A percentile compares a stretch with the other conserved stretches of the same genome.
Conservation (phyloP, 1,140 invertebrate species). For the Rhizoglyphus robini region DNA sequence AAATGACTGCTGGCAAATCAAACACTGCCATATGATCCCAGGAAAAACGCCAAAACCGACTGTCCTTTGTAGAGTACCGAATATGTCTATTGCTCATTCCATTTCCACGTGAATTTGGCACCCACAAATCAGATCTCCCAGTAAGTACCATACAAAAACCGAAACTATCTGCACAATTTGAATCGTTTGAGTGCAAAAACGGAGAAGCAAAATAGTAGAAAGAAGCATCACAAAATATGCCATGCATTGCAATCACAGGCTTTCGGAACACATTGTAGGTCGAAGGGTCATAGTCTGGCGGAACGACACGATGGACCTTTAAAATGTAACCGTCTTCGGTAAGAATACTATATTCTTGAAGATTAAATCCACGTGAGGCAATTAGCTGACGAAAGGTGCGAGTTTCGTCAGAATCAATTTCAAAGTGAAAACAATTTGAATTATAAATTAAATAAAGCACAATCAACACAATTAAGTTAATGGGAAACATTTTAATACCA, state of each 20-base stretch:
- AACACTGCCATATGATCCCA: slow-evolving; percentile 32
- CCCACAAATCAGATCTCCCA: slow-evolving; percentile 31
- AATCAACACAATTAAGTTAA: no score
- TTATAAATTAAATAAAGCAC: no score
- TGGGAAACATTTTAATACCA: no score
- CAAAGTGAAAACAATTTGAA: slow-evolving; percentile 1
- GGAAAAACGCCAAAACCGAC: slow-evolving; percentile 35
- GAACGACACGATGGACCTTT: slow-evolving; percentile 49
- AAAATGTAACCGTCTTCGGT: slow-evolving; percentile 59
- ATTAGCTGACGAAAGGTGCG: slow-evolving; percentile 21
- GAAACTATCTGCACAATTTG: background rate
- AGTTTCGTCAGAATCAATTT: no score
- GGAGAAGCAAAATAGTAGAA: slow-evolving; percentile 58
- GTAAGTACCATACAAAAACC: no score
- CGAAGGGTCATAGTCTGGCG: background rate
- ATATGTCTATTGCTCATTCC: background rate
- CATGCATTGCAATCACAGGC: slow-evolving; percentile 54
- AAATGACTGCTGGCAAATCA: slow-evolving; percentile 40
- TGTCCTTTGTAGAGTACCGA: slow-evolving; percentile 14
- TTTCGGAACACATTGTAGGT: no score
- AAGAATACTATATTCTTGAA: slow-evolving; percentile 45
- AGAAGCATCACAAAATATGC: slow-evolving; percentile 54
- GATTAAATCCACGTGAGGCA: slow-evolving; percentile 42
- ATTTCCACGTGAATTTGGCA: slow-evolving; percentile 33
- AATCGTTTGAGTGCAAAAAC: background rate